Evolutionary conservation across 2,113 vertebrate genomes (phyloP).

Genomic region (Panurus biarmicus): DNA sequence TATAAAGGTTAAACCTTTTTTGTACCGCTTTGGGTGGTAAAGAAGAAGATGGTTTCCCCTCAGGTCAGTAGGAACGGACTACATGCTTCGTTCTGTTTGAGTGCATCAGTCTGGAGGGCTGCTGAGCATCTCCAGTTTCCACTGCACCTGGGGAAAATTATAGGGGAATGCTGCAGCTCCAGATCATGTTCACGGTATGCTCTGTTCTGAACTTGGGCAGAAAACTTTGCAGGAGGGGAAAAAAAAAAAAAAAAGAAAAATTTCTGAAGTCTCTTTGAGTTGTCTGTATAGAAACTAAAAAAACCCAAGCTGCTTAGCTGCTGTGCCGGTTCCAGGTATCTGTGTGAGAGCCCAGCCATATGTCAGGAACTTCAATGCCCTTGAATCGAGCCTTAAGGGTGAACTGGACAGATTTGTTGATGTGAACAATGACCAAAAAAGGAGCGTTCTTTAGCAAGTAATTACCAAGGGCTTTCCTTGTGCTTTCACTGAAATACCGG

Average conservation of each 20-base stretch:
- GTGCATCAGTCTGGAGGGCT: not conserved
- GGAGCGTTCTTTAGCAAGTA: not conserved
- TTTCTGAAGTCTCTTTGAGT: not conserved
- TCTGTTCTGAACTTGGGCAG: not conserved
- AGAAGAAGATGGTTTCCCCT: not conserved
- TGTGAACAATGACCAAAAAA: not conserved
- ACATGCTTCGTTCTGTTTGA: not conserved
- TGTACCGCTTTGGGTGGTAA: not conserved
- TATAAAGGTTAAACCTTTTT: not conserved
- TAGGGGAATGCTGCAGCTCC: not conserved
- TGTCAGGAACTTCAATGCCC: conserved; percentile 2
- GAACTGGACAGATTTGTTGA: not conserved
- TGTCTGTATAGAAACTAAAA: not conserved
- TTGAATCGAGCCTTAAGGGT: not conserved
- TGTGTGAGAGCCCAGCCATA: not conserved
- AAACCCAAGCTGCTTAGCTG: not conserved
- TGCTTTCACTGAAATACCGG: not conserved
- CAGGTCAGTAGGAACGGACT: not conserved
- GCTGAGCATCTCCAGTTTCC: not conserved
- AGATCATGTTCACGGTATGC: not conserved
- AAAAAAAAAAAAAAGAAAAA: no score
- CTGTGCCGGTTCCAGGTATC: not conserved
- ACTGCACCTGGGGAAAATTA: not conserved
- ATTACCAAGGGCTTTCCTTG: not conserved
- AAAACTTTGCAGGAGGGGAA: not conserved